Conservation (phyloP, 1,140 invertebrate species). For the Atta texana region DNA sequence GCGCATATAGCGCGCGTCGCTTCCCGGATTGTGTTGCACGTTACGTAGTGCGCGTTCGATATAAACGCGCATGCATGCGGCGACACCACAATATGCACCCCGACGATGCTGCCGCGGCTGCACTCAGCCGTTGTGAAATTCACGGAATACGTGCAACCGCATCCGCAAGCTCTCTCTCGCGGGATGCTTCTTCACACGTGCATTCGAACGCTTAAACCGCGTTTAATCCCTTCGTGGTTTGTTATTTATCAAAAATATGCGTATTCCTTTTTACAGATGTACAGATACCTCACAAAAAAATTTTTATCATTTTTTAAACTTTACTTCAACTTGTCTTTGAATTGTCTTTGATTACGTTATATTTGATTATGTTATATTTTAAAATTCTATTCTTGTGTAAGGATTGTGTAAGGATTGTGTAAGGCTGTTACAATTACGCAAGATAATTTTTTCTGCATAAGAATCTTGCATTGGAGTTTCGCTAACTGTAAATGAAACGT, state of each 20-base stretch:
- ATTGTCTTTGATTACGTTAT: background rate
- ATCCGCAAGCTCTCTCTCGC: conserved; percentile 20
- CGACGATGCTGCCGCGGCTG: conserved; percentile 40
- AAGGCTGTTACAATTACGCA: background rate
- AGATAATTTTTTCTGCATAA: background rate
- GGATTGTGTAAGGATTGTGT: no score
- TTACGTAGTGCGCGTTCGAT: conserved; percentile 24
- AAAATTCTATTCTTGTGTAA: background rate
- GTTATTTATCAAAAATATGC: background rate
- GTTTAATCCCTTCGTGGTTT: conserved; percentile 9
- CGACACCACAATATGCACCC: conserved; percentile 55
- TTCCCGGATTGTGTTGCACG: conserved; percentile 25
- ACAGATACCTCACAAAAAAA: background rate
- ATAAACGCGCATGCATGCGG: conserved; percentile 57
- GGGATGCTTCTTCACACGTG: conserved; percentile 17
- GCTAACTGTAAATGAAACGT: background rate
- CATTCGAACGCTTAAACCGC: conserved; percentile 10
- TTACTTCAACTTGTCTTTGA: background rate
- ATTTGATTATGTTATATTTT: background rate
- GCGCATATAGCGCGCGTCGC: background rate
- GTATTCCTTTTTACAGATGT: background rate
- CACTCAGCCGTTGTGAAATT: conserved; percentile 52
- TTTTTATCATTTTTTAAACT: background rate
- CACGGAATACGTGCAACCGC: conserved; percentile 49
- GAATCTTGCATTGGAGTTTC: background rate